Evolutionary conservation across 2,797 vertebrate genomes (phyloP), one percentile per base, ranked within the genome.

Genomic region (Petrocephalus schoutedeni): DNA sequence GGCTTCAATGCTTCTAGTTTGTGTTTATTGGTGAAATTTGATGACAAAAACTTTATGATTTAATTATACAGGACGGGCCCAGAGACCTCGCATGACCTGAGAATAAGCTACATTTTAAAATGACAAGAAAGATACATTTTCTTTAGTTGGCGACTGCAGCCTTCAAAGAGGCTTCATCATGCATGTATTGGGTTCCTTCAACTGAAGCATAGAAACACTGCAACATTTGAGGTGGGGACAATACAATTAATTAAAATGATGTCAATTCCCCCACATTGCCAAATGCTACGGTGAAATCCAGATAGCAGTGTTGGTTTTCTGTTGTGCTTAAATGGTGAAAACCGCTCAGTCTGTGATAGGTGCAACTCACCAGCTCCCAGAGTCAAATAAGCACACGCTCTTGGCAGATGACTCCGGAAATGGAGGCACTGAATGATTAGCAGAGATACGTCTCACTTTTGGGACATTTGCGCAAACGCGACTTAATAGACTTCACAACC

Each of bases 401-500:
- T 92, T 93, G 93, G 93, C 91, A 91, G 92, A 94, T 92, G 92
- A 93, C 91, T 93, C 91, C 91, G 91, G 90, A 92, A 88, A 90
- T 90, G 89, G 87, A 91, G 91, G 92, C 92, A 91, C 91, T 87
- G 86, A 92, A 91, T 93, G 93, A 95, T 93, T 92, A 92, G 91
- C 94, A 91, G 92, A 93, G 94, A 95, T 95, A 93, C 93, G 56
- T 57, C 57, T 89, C 92, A 91, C 94, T 92, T 94, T 94, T 93
- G 94, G 90, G 94, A 93, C 92, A 94, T 95, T 94, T 94, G 92
- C 92, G 92, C 91, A 93, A 91, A 90, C 90, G 89, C 87, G 56
- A 87, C 89, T 93, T 94, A 95, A 94, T 94, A 93, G 92, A 95
- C 93, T 94, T 88, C 90, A 86, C 92, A 94, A 93, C 23, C 93